Evolutionary conservation across 1,140 invertebrate genomes (phyloP), one percentile per base, ranked within the genome.

Genomic region (Drosophila albomicans): DNA sequence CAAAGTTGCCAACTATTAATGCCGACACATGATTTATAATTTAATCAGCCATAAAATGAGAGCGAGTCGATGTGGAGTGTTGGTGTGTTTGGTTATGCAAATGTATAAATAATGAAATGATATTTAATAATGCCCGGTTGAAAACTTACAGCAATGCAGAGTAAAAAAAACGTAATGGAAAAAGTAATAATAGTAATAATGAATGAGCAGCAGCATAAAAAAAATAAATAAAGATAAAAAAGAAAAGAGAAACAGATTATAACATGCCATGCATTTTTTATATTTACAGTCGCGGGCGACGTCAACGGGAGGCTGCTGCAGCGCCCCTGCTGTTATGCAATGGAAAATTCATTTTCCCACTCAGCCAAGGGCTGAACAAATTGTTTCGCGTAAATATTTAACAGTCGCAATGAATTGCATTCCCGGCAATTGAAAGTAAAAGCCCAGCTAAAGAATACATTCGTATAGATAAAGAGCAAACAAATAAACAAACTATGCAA

Each of bases 91-190:
- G 51, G 28, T 52, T 62, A 43, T 77, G 69, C 41, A 52, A 66
- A 69, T 86, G 76, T 69, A 79, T 88, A 79, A 82, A 80, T 88
- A 88, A 87, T 87, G 43, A 57, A 58, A 82, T 73, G 15, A 63
- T 88, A 80, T 87, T 87, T 69, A 82, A 88, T 79, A 82, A 86
- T 79, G 75, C 65, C 52, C 75, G 52, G 76, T 56, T 69, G 62
- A 73, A 69, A 80, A 65, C 64, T 72, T 61, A 48, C 46, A 61
- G 64, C 25, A 20, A 11, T 32, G 35, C 56, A 15, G 20, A 25
- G 4, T 25, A 25, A 25, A 25, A 25, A 38, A 6, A 38, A 49
- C n/a, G 41, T 43, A 43, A 43, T 43, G 41, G 41, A 69, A 67
- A 57, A 45, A 11, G 54, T 45, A 71, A 78, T 81, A 78, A 75